phyloP scores from a whole-genome alignment of 2,113 vertebrate genomes.

The Toxotes chatareus region DNA sequence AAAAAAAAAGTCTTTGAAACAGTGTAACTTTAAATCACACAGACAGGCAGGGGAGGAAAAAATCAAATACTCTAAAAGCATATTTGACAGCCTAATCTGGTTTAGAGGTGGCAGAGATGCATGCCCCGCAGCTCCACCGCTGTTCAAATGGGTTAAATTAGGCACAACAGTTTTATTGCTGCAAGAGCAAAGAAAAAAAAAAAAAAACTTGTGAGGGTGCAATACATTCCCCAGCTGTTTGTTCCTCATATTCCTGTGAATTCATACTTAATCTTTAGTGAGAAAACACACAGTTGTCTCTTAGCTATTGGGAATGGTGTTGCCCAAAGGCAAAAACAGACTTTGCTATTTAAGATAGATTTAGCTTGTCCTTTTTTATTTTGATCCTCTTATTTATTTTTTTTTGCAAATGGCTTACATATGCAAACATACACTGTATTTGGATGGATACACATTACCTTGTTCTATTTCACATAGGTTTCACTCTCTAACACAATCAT shows the following conservation, averaged over 20 bases:
- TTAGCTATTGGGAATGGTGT: constrained; percentile 5
- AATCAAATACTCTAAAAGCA: constrained; percentile 59
- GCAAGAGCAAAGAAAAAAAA: constrained; percentile 35
- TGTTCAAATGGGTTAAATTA: constrained; percentile 68
- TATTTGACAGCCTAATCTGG: constrained; percentile 70
- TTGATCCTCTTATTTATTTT: background rate
- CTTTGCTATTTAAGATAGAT: constrained; percentile 17
- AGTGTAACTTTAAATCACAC: constrained; percentile 53
- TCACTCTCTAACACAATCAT: background rate
- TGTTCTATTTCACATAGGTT: background rate
- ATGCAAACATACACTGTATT: background rate
- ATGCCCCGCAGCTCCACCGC: constrained; percentile 56
- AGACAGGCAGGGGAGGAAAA: background rate
- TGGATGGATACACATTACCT: background rate
- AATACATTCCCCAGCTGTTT: constrained; percentile 44
- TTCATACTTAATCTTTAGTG: constrained; percentile 32
- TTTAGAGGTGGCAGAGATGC: constrained; percentile 68
- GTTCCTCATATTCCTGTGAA: constrained; percentile 22
- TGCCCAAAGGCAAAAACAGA: constrained; percentile 22
- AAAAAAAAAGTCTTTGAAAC: constrained; percentile 31
- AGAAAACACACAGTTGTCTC: constrained; percentile 18
- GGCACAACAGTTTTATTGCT: constrained; percentile 55
- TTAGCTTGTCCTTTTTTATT: constrained; percentile 3
- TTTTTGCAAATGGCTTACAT: background rate
- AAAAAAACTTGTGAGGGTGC: constrained; percentile 1